phyloP scores from a whole-genome alignment of 1,140 invertebrate genomes.

The Drosophila sucinea region DNA sequence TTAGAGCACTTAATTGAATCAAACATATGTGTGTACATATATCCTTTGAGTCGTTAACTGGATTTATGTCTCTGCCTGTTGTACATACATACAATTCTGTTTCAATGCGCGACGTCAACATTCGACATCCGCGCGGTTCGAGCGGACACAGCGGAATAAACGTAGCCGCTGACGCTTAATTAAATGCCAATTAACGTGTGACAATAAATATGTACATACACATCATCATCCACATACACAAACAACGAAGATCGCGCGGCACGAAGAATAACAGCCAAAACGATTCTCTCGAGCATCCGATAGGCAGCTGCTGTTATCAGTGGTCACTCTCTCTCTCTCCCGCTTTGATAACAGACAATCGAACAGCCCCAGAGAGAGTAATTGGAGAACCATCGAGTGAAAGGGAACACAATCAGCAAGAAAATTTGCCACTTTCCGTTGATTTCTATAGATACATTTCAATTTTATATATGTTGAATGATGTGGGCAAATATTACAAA shows the following conservation, averaged over 20 bases:
- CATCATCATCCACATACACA: constrained; percentile 36
- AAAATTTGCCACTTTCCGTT: background rate
- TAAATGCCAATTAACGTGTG: constrained; percentile 81
- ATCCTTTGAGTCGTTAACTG: constrained; percentile 45
- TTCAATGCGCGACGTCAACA: constrained; percentile 34
- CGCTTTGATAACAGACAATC: constrained; percentile 11
- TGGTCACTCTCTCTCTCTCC: background rate
- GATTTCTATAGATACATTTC: background rate
- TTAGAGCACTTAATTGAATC: constrained; percentile 44
- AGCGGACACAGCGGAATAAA: constrained; percentile 66
- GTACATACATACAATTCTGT: constrained; percentile 18
- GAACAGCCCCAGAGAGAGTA: background rate
- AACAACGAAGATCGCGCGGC: constrained; percentile 45
- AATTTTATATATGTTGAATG: too few relatives aligned
- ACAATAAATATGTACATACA: constrained; percentile 59
- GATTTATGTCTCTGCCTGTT: constrained; percentile 37
- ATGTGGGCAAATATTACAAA: too few relatives aligned
- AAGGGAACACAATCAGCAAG: constrained; percentile 18
- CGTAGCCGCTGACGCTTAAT: constrained; percentile 68
- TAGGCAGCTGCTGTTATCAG: constrained; percentile 63
- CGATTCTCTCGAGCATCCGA: constrained; percentile 56
- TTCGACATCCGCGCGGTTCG: constrained; percentile 56
- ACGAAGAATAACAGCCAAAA: constrained; percentile 52
- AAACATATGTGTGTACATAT: constrained; percentile 14
- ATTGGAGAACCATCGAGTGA: background rate